phyloP scores from a whole-genome alignment of 2,113 vertebrate genomes.

The Pogonocichla stellata region DNA sequence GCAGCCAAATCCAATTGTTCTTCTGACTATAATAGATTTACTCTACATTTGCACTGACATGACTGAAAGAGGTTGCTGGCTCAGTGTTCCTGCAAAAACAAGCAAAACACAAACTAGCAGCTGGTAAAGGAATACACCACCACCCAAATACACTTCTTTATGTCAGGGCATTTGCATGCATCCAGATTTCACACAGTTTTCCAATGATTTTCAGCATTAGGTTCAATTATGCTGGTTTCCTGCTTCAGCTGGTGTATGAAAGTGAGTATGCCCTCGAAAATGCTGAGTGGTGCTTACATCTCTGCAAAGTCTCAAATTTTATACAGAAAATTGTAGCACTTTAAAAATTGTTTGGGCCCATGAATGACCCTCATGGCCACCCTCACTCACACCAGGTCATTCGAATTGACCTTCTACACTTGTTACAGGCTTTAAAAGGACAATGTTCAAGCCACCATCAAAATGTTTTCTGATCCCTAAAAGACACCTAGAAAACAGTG shows the following conservation, averaged over 20 bases:
- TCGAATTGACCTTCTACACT: neutral
- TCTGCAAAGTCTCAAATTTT: neutral
- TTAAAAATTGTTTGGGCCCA: neutral
- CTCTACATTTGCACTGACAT: slow-evolving; percentile 12
- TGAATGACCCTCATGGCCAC: neutral
- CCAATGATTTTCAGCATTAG: neutral
- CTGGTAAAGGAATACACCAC: neutral
- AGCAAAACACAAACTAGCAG: slow-evolving; percentile 12
- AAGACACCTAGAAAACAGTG: neutral
- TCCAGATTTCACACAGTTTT: neutral
- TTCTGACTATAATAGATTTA: slow-evolving; percentile 24
- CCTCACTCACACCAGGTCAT: neutral
- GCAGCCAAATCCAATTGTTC: slow-evolving; percentile 1
- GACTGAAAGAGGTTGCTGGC: slow-evolving; percentile 27
- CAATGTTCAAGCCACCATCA: neutral
- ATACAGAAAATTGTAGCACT: neutral
- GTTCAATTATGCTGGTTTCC: neutral
- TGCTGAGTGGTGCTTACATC: neutral
- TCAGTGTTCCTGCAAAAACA: slow-evolving; percentile 33
- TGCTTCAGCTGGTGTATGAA: neutral
- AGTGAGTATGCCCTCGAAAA: neutral
- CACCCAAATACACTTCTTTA: neutral
- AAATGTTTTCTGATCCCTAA: neutral
- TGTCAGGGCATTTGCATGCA: neutral
- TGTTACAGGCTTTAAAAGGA: neutral